Percentiles rank a stretch among this genome's conserved stretches.
These are phyloP conservation scores for Melangyna quadrimaculata DNA, from an alignment of 2,888 invertebrate species.

Conservation along the genomic window DNA sequence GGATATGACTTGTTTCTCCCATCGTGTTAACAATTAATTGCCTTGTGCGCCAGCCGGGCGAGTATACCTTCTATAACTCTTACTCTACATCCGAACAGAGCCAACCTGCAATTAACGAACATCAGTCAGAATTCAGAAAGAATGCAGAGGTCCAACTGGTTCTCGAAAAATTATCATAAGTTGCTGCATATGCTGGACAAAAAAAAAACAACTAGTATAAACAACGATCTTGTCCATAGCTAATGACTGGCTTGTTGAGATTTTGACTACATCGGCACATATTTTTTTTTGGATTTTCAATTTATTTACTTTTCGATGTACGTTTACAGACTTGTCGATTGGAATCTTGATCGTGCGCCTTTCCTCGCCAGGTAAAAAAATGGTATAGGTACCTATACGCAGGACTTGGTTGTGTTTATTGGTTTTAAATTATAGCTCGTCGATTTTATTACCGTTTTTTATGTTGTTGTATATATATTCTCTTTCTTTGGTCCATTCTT, in stretches of 20 bases:
- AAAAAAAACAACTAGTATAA: slow-evolving; percentile 20
- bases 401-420: slow-evolving; percentile 65
- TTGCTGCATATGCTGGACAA: slow-evolving; percentile 12
- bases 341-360: slow-evolving; percentile 26
- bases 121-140: slow-evolving; percentile 27
- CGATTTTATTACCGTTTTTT: slow-evolving; percentile 57
- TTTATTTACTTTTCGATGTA: slow-evolving; percentile 63
- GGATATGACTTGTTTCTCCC: slow-evolving; percentile 62
- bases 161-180: slow-evolving; percentile 55
- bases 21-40: slow-evolving; percentile 68
- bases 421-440: slow-evolving; percentile 69
- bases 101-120: slow-evolving; percentile 32
- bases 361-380: slow-evolving; percentile 1
- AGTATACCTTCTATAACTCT: slow-evolving; percentile 7
- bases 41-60: slow-evolving; percentile 20
- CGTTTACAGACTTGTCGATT: slow-evolving; percentile 46
- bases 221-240: slow-evolving; percentile 34
- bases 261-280: slow-evolving; percentile 43
- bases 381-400: not conserved
- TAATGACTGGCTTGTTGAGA: slow-evolving; percentile 51
- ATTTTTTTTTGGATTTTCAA: slow-evolving; percentile 34
- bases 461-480: slow-evolving; percentile 8
- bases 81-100: not conserved
- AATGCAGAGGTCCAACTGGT: slow-evolving; percentile 43
- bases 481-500: slow-evolving; percentile 48